phyloP scores from a whole-genome alignment of 2,888 invertebrate genomes.

The Theristus sp. region DNA sequence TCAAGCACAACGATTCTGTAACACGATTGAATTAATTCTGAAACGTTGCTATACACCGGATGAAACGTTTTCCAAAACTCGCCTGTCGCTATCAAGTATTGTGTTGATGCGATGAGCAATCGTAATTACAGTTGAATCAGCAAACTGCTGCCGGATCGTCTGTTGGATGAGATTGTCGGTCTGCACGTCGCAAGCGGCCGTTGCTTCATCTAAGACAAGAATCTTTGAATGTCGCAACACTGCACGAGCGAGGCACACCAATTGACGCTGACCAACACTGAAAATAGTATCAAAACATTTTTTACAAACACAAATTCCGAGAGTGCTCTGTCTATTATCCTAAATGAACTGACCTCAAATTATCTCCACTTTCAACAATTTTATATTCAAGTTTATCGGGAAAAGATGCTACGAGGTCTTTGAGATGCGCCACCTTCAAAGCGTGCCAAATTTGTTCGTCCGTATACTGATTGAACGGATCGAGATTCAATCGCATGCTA shows the following conservation, averaged over 20 bases:
- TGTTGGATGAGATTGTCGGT: constrained; percentile 35
- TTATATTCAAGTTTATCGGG: constrained; percentile 46
- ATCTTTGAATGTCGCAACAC: constrained; percentile 25
- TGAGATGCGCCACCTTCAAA: constrained; percentile 32
- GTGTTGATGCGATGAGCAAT: constrained; percentile 80
- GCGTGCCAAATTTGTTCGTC: constrained; percentile 60
- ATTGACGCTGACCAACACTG: constrained; percentile 34
- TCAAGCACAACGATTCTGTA: constrained; percentile 33
- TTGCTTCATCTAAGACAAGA: constrained; percentile 36
- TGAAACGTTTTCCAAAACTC: not conserved
- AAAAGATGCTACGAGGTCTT: not conserved
- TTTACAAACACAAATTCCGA: not conserved
- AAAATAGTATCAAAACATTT: not conserved
- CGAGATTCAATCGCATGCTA: constrained; percentile 64
- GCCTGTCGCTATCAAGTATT: constrained; percentile 57
- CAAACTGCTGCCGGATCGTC: constrained; percentile 68
- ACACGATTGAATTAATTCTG: not conserved
- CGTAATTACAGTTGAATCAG: constrained; percentile 64
- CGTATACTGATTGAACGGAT: constrained; percentile 55
- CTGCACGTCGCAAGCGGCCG: constrained; percentile 32
- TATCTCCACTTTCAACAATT: constrained; percentile 70
- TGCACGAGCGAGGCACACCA: constrained; percentile 32
- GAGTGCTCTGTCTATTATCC: not conserved
- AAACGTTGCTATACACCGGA: not conserved
- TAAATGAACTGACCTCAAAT: constrained; percentile 38